Conservation (phyloP, 1,140 invertebrate genomes). For the Plodia interpunctella region DNA sequence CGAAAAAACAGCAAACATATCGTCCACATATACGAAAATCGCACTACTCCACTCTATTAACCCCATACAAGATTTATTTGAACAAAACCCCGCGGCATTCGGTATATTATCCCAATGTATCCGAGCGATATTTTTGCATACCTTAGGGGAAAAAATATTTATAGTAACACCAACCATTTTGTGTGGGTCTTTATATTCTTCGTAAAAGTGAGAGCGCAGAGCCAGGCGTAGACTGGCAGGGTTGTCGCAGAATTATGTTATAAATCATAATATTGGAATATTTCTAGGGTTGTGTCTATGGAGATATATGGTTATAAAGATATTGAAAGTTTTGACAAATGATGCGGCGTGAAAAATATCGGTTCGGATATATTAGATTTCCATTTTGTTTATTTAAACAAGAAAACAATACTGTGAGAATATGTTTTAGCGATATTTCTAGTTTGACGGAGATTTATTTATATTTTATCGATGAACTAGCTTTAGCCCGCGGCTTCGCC, state of each 20-base stretch:
- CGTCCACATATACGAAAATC: background rate
- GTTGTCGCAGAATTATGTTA: constrained; percentile 32
- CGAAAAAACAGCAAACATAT: no score
- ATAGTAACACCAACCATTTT: constrained; percentile 23
- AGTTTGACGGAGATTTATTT: no score
- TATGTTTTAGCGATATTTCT: no score
- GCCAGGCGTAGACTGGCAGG: constrained; percentile 18
- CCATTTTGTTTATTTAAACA: background rate
- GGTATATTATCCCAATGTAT: constrained; percentile 32
- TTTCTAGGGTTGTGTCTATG: constrained; percentile 28
- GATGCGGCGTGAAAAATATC: constrained; percentile 26
- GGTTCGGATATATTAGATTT: constrained; percentile 22
- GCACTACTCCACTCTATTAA: constrained; percentile 46
- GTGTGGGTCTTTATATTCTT: constrained; percentile 8
- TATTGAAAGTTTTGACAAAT: constrained; percentile 59
- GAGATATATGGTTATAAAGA: constrained; percentile 20
- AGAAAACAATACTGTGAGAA: background rate
- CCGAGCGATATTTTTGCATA: constrained; percentile 53
- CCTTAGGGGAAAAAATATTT: constrained; percentile 41
- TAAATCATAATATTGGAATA: constrained; percentile 61
- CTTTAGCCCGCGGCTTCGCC: no score
- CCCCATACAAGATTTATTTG: constrained; percentile 54
- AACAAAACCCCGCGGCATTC: constrained; percentile 36
- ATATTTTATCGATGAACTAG: no score
- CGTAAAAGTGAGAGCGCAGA: constrained; percentile 10